Base-by-base conservation (phyloP, 2,113 vertebrate species). In the Danionella cerebrum region DNA sequence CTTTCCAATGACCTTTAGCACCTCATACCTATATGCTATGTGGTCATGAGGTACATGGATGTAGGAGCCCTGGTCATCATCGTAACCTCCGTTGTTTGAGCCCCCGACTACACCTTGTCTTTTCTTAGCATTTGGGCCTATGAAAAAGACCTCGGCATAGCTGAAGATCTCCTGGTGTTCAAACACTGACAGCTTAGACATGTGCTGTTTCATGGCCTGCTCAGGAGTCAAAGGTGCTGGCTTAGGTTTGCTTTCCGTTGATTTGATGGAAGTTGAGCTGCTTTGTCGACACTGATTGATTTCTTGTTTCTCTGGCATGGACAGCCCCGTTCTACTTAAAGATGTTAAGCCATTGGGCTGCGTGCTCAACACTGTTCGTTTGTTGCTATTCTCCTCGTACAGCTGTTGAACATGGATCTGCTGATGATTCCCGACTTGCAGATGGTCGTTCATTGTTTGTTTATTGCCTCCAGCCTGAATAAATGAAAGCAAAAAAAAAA, bases 11-110 rank as follows among this genome's bases (percentile, higher is more conserved):
- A 99, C 94, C 80, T 98, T 97, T 29, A 99, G 86, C 64, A 98
- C 96, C 82, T 99, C 96, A 42, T 96, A 99, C 69, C 96, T 91
- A 80, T 97, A 99, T 0, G 91, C 82, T 74, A 99, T 86, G 41
- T 99, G 96, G 84, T 99, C 96, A 4, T 98, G 96, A 29, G 94
- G 93, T 70, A 98, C 90, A 42, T 99, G 96, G 80, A 98, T 87
- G 1, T 99, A 99, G 5, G 96, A 98, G 25, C 96, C 96, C 83
- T 99, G 96, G 74, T 97, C 95, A 2, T 99, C 96, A 3, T 99
- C 96, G 10, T 96, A 99, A 60, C 96, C 93, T 0, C 90, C 83
- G 0, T 99, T 99, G 84, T 96, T 98, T 67, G 94, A 90, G 62
- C 96, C 93, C 4, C 96, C 93, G 10, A 92, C 82, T 65, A 96